Evolutionary conservation across 2,888 invertebrate species (phyloP), one percentile per base, ranked within the genome.

Genomic region (Aphodius granarius): DNA sequence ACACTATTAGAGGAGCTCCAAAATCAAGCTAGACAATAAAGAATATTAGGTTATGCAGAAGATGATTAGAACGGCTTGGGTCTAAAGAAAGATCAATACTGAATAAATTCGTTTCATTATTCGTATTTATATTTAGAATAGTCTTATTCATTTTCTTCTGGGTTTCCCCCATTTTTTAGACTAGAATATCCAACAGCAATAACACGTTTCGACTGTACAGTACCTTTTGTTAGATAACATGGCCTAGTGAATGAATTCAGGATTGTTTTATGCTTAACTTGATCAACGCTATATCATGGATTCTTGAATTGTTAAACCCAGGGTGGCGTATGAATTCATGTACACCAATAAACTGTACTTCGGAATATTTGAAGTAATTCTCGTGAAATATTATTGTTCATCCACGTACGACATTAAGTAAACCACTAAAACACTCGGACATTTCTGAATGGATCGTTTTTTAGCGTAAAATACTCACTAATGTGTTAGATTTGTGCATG

Each of bases 1-100:
- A 83, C 0, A 89, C 82, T 70, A 87, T 86, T 19, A 93, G 83
- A 0, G 92, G 92, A 1, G 92, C 92, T n/a, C 93, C 93, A 9
- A 91, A 92, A 85, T 93, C 92, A 6, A 92, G 92, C 88, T 77
- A 74, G 20, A 77, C 19, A 22, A 77, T 73, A n/a, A 20, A n/a
- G 3, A 17, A 71, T n/a, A n/a, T n/a, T n/a, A n/a, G n/a, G n/a
- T n/a, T n/a, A n/a, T n/a, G n/a, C n/a, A n/a, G n/a, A n/a, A n/a
- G n/a, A n/a, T n/a, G n/a, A n/a, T n/a, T n/a, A n/a, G n/a, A n/a
- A n/a, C n/a, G n/a, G n/a, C n/a, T n/a, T n/a, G n/a, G n/a, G n/a
- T n/a, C n/a, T n/a, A n/a, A n/a, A n/a, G n/a, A n/a, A n/a, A n/a
- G n/a, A n/a, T n/a, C n/a, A n/a, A n/a, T n/a, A n/a, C n/a, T n/a